phyloP scores from a whole-genome alignment of 2,888 invertebrate species.

The Merodon equestris region DNA sequence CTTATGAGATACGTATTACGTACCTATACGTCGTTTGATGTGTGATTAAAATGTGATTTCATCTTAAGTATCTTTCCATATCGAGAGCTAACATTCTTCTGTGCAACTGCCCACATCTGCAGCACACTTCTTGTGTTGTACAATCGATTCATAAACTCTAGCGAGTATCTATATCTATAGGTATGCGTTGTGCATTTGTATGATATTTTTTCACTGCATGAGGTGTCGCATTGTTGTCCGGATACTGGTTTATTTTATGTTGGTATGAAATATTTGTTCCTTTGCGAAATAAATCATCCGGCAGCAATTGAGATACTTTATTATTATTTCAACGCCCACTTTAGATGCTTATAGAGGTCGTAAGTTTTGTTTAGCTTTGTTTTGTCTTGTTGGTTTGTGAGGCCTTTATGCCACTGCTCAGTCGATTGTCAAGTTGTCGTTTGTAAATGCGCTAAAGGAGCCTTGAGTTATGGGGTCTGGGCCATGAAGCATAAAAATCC shows the following conservation, averaged over 20 bases:
- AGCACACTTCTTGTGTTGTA: slow-evolving; percentile 36
- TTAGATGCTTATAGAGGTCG: neutral
- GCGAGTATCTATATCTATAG: slow-evolving; percentile 4
- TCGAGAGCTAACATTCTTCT: slow-evolving; percentile 23
- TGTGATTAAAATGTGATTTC: slow-evolving; percentile 55
- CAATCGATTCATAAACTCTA: neutral
- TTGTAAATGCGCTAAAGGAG: slow-evolving; percentile 27
- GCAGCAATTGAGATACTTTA: slow-evolving; percentile 48
- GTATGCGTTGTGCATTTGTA: slow-evolving; percentile 4
- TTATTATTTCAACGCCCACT: slow-evolving; percentile 48
- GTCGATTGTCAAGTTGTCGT: slow-evolving; percentile 24
- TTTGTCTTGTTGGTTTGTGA: neutral
- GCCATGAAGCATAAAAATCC: too few species aligned
- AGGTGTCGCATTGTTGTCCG: slow-evolving; percentile 56
- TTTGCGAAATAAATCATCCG: slow-evolving; percentile 39
- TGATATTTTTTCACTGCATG: slow-evolving; percentile 25
- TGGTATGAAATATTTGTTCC: slow-evolving; percentile 15
- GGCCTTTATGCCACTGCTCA: slow-evolving; percentile 7
- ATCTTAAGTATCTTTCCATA: slow-evolving; percentile 33
- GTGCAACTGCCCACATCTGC: slow-evolving; percentile 37
- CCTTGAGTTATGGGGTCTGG: too few species aligned
- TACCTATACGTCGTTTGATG: too few species aligned
- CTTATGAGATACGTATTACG: slow-evolving; percentile 19
- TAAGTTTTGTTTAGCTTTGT: neutral
- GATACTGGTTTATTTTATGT: slow-evolving; percentile 12